Percentiles rank a stretch among this genome's conserved stretches.
These are phyloP conservation scores for Stegostoma tigrinum DNA, from an alignment of 2,113 vertebrate species.

Conservation along the genomic window DNA sequence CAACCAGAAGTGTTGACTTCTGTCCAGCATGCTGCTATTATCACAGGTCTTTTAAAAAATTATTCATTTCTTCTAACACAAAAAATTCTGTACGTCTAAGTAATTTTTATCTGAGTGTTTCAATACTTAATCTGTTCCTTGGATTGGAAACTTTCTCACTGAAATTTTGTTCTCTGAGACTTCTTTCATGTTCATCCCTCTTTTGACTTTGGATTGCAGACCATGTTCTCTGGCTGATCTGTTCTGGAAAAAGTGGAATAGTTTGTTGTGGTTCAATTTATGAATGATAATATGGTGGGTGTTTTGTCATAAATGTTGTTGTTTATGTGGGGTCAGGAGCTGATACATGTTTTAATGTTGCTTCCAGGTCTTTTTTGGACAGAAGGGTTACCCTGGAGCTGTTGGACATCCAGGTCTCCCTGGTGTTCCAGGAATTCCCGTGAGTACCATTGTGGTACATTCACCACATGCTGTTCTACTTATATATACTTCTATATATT, in stretches of 20 bases:
- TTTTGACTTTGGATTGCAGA: background rate
- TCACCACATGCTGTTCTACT: background rate
- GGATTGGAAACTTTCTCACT: background rate
- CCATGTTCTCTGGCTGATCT: background rate
- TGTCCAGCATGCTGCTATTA: background rate
- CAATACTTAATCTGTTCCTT: background rate
- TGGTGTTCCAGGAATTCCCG: constrained; percentile 63
- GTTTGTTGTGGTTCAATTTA: background rate
- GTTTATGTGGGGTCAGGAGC: background rate
- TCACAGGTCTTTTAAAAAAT: background rate
- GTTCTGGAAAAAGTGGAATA: background rate
- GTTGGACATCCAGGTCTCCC: constrained; percentile 62
- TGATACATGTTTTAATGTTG: background rate
- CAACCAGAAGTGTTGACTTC: too few species aligned
- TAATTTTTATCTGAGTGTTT: background rate
- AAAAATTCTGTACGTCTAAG: background rate
- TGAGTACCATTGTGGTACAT: constrained; percentile 46
- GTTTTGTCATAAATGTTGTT: background rate
- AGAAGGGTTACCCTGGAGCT: constrained; percentile 60
- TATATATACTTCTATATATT: too few species aligned
- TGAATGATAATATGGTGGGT: background rate
- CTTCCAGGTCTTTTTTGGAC: constrained; percentile 43
- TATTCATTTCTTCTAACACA: background rate
- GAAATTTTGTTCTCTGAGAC: background rate
- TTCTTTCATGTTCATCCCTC: background rate